phyloP scores from a whole-genome alignment of 2,888 invertebrate species.

The Lithophane ornitopus region DNA sequence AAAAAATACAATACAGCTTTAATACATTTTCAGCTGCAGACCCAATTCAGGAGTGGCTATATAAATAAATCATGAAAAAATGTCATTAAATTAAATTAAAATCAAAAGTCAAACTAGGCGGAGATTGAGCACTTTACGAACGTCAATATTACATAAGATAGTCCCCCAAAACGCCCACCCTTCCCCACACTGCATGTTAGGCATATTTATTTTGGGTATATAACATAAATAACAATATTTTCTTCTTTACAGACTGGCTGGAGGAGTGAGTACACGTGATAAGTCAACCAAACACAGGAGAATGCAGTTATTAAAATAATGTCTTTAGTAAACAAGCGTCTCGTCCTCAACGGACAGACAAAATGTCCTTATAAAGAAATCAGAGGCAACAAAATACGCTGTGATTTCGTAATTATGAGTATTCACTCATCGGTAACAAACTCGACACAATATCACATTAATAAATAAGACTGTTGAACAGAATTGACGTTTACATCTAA shows the following conservation, averaged over 20 bases:
- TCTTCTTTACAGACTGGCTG: slow-evolving; percentile 95
- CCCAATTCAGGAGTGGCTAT: background rate
- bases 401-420: slow-evolving; percentile 78
- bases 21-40: background rate
- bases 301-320: slow-evolving; percentile 76
- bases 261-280: slow-evolving; percentile 98
- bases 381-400: slow-evolving; percentile 77
- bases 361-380: slow-evolving; percentile 71
- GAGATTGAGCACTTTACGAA: no score
- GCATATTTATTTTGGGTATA: no score
- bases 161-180: no score
- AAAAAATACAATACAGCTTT: background rate
- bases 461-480: slow-evolving; percentile 87
- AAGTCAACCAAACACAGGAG: slow-evolving; percentile 87
- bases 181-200: no score
- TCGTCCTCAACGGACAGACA: slow-evolving; percentile 69
- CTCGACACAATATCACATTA: slow-evolving; percentile 68
- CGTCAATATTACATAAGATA: no score
- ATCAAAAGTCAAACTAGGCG: no score
- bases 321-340: slow-evolving; percentile 69
- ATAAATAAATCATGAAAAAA: no score
- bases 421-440: slow-evolving; percentile 62
- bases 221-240: slow-evolving; percentile 52
- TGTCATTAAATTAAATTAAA: no score
- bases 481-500: slow-evolving; percentile 87